Evolutionary conservation across 2,888 invertebrate genomes (phyloP).

Genomic region (Netelia melanura): DNA sequence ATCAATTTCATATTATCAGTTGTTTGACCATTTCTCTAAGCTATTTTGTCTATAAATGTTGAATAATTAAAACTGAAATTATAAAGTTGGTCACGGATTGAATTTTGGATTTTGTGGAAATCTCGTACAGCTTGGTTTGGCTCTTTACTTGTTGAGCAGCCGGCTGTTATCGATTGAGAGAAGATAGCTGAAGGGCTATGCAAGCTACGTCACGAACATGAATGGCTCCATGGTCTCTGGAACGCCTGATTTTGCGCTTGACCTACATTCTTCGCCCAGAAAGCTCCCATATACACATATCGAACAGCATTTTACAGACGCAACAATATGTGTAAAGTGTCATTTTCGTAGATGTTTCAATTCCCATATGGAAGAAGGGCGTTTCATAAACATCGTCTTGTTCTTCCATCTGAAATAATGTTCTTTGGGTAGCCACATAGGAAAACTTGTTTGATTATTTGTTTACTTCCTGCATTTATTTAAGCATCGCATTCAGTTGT

Average conservation of each 20-base stretch:
- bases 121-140: slow-evolving; percentile 40
- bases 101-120: not conserved
- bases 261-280: slow-evolving; percentile 73
- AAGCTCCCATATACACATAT: too few species aligned
- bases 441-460: not conserved
- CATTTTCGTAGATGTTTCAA: not conserved
- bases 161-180: slow-evolving; percentile 77
- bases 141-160: slow-evolving; percentile 79
- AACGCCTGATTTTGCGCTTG: slow-evolving; percentile 78
- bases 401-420: not conserved
- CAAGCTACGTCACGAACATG: slow-evolving; percentile 75
- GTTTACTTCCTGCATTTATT: too few species aligned
- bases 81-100: not conserved
- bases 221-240: slow-evolving; percentile 76
- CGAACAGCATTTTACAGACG: slow-evolving; percentile 23
- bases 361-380: not conserved
- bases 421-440: slow-evolving; percentile 27
- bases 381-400: too few species aligned
- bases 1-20: too few species aligned
- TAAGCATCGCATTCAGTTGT: too few species aligned
- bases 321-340: too few species aligned
- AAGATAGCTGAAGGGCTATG: slow-evolving; percentile 64
- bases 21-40: too few species aligned
- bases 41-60: not conserved
- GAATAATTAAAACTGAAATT: not conserved